These are phyloP conservation scores for Arrhopalites spinosus DNA, from an alignment of 2,888 invertebrate species.

Conservation along the genomic window DNA sequence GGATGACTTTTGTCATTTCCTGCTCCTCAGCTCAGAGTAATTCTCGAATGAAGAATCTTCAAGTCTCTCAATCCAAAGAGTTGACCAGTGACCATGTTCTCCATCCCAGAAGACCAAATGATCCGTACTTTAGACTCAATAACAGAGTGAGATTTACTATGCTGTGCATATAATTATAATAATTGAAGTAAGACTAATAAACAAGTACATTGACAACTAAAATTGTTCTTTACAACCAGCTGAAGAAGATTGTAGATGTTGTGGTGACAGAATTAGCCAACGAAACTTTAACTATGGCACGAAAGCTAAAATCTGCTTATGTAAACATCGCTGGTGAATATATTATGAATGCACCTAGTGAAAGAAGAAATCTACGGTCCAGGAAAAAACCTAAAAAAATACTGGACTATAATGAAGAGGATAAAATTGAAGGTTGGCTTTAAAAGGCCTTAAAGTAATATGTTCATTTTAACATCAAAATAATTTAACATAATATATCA, in stretches of 20 bases:
- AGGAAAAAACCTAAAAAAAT: neutral
- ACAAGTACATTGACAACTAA: neutral
- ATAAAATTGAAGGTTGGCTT: conserved; percentile 17
- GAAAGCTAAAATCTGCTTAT: conserved; percentile 2
- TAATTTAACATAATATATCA: too few species aligned
- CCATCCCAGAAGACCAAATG: neutral
- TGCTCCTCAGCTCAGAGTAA: too few species aligned
- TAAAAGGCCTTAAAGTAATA: too few species aligned
- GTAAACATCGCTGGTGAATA: neutral
- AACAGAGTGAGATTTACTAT: neutral
- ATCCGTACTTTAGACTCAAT: neutral
- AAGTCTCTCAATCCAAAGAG: neutral
- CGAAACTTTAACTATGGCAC: neutral
- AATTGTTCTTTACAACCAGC: neutral
- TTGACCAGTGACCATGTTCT: neutral
- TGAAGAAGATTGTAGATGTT: conserved; percentile 7
- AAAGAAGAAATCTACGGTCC: neutral
- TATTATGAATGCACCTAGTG: neutral
- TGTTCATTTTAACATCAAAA: too few species aligned
- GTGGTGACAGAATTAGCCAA: conserved; percentile 1
- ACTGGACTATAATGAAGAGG: conserved; percentile 10
- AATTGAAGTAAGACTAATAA: neutral
- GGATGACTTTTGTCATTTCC: too few species aligned
- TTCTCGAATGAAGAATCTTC: neutral
- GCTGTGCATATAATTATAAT: neutral